Base-by-base conservation (phyloP, 2,113 vertebrate genomes). In the Petaurus breviceps region DNA sequence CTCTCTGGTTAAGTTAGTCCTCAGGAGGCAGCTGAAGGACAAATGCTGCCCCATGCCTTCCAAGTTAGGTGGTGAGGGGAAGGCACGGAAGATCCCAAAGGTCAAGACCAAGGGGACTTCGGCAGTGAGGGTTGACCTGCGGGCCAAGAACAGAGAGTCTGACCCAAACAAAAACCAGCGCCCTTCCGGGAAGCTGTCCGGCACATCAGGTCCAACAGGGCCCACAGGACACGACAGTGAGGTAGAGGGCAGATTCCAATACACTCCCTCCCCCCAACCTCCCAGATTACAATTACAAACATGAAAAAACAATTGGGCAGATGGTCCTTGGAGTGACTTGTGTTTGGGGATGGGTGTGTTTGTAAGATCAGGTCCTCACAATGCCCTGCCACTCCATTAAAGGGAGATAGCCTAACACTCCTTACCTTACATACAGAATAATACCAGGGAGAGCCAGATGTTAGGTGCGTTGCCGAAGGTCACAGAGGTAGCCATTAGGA, bases 1-100 rank as follows among this genome's bases (percentile, higher is more conserved):
- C 77, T 97, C 96, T 22, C 90, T 98, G 96, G 94, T 95, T 55
- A 98, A 96, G 93, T 94, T 96, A n/a, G 95, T 96, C 57, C 93
- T 98, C 37, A 68, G 97, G 91, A 1, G 50, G 84, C 97, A 95
- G 61, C 28, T 89, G 89, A 95, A 92, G 77, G 93, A 84, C 43
- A 49, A 95, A 84, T 91, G 96, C 92, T 90, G 53, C 10, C n/a
- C 57, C 4, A 49, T 9, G 46, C 92, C 90, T 90, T 0, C 2
- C 49, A 95, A 51, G 46, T 91, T 77, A 84, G 68, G 68, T 47
- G 94, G 93, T 96, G 95, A 97, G 46, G 51, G 55, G 53, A 96
- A 96, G 26, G 50, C 93, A 37, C 51, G 28, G 0, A 97, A 94
- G 94, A 43, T 23, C 22, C 68, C 68, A 23, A 84, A 53, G 55